Percentiles rank a stretch among this genome's conserved stretches.
phyloP scores from a whole-genome alignment of 1,140 invertebrate species.

The Pseudomyrmex gracilis region DNA sequence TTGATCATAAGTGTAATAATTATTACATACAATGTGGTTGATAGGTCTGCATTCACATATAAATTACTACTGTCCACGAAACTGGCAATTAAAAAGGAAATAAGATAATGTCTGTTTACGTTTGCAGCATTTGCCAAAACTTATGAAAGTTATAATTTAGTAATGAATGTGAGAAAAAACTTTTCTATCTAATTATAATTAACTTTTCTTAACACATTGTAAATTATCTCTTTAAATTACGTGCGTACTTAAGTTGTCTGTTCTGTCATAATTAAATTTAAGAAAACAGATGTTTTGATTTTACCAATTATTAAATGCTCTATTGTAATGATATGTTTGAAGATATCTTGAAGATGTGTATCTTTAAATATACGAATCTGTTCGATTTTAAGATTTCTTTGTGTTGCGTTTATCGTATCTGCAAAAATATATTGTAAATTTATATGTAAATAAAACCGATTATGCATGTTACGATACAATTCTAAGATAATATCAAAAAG shows the following conservation, averaged over 20 bases:
- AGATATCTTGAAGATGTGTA: background rate
- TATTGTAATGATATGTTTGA: too few relatives aligned
- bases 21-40: constrained; percentile 72
- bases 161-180: background rate
- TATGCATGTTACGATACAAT: constrained; percentile 18
- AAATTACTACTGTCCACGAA: background rate
- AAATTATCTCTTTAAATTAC: background rate
- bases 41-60: constrained; percentile 7
- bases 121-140: background rate
- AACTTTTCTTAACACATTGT: too few relatives aligned
- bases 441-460: constrained; percentile 38
- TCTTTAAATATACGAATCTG: constrained; percentile 14
- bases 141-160: background rate
- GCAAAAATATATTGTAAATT: constrained; percentile 16
- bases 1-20: constrained; percentile 78
- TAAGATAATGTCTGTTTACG: constrained; percentile 10
- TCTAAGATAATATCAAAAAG: constrained; percentile 34
- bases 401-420: background rate
- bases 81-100: background rate
- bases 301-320: constrained; percentile 36
- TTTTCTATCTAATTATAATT: too few relatives aligned
- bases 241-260: background rate
- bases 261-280: background rate
- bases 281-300: constrained; percentile 8
- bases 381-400: background rate